phyloP scores from a whole-genome alignment of 2,888 invertebrate genomes.

The Parascotia fuliginaria region DNA sequence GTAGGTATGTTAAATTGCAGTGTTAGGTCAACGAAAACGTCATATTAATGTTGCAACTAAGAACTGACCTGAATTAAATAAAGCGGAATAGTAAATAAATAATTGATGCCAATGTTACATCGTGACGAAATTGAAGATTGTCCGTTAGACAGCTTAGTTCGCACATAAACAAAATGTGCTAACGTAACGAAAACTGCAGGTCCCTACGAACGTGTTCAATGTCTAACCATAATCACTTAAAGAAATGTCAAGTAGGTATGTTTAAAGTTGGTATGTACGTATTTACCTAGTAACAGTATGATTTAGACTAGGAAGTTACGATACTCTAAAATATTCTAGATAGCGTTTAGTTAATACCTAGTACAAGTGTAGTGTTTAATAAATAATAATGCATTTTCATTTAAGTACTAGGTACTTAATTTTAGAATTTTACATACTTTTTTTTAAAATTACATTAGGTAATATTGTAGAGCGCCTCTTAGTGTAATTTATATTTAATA shows the following conservation, averaged over 20 bases:
- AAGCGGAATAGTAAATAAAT: conserved; percentile 59
- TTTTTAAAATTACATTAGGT: too few species aligned
- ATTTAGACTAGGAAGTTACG: too few species aligned
- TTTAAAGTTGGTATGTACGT: too few species aligned
- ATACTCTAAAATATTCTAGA: background rate
- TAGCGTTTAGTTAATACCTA: background rate
- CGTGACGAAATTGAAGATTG: conserved; percentile 56
- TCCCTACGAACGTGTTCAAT: conserved; percentile 37
- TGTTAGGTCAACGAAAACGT: conserved; percentile 6
- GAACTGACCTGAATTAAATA: conserved; percentile 57
- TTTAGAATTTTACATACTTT: too few species aligned
- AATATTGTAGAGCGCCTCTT: too few species aligned
- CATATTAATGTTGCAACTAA: conserved; percentile 48
- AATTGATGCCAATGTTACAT: conserved; percentile 63
- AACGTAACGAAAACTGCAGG: conserved; percentile 34
- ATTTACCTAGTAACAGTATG: background rate
- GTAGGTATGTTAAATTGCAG: background rate
- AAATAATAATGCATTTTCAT: too few species aligned
- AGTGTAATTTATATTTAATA: too few species aligned
- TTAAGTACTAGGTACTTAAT: too few species aligned
- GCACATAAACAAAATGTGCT: conserved; percentile 41
- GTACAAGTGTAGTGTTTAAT: too few species aligned
- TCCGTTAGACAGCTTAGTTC: conserved; percentile 40
- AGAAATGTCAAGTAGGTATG: conserved; percentile 16
- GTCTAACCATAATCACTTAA: conserved; percentile 25